A percentile compares a stretch with the other conserved stretches of the same genome.
These are phyloP conservation scores for Brachypalpus laphriformis DNA, from an alignment of 2,888 invertebrate genomes.

Conservation along the genomic window DNA sequence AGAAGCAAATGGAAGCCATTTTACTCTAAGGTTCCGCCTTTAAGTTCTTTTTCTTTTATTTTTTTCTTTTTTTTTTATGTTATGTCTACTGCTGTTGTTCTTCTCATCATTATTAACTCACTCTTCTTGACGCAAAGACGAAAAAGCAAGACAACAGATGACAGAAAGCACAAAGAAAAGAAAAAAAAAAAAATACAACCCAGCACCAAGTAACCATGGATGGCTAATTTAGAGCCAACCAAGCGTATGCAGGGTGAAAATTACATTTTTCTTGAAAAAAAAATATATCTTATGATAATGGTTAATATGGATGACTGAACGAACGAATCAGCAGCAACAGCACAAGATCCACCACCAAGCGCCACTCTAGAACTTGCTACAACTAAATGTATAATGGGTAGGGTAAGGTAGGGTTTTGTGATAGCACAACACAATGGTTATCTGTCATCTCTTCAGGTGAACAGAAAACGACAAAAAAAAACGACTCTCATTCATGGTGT, in stretches of 20 bases:
- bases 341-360: slow-evolving; percentile 20
- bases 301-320: slow-evolving; percentile 60
- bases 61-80: slow-evolving; percentile 6
- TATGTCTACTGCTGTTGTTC: slow-evolving; percentile 31
- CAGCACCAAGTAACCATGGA: slow-evolving; percentile 50
- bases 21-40: slow-evolving; percentile 71
- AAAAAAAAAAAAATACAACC: background rate
- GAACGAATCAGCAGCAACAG: slow-evolving; percentile 62
- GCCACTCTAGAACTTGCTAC: slow-evolving; percentile 19
- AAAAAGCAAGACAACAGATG: slow-evolving; percentile 71
- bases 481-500: slow-evolving; percentile 31
- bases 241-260: slow-evolving; percentile 74
- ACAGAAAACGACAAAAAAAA: slow-evolving; percentile 14
- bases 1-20: slow-evolving; percentile 73
- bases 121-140: slow-evolving; percentile 67
- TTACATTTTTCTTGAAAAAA: slow-evolving; percentile 50
- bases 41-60: slow-evolving; percentile 30
- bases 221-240: slow-evolving; percentile 69
- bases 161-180: slow-evolving; percentile 44
- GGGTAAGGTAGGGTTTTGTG: slow-evolving; percentile 38
- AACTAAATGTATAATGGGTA: background rate
- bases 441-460: slow-evolving; percentile 66
- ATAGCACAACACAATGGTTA: slow-evolving; percentile 53
- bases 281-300: slow-evolving; percentile 56
- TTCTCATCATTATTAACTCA: slow-evolving; percentile 72